Evolutionary conservation across 2,113 vertebrate genomes (phyloP), one percentile per base, ranked within the genome.

Genomic region (Craseonycteris thonglongyai): DNA sequence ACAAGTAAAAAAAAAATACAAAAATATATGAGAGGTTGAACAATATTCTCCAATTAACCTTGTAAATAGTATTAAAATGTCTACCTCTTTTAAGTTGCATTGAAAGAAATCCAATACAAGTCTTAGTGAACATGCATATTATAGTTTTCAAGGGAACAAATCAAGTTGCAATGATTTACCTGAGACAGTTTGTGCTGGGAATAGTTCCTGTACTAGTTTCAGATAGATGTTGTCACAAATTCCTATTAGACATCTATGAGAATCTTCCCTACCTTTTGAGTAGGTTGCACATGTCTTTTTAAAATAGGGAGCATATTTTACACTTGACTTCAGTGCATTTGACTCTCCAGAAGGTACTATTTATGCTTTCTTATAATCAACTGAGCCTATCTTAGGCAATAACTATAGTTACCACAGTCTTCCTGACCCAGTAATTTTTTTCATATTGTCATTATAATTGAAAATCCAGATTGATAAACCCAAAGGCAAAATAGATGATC

Each of bases 251-350:
- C 0, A 88, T 1, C 18, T 79, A n/a, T 95, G 82, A 97, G 88
- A 97, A 87, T 61, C 21, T 92, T 66, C 95, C 9, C 6, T 93
- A 65, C 7, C 0, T 65, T 92, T 93, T 91, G 6, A 15, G 18
- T 49, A 92, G 6, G 13, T 92, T 72, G 2, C 38, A 95, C 93
- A 84, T 12, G 45, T 96, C 90, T 97, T 93, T 97, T 96, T 75
- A 96, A 84, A 84, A 9, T 2, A 42, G 0, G 0, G 15, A 58
- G 40, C 21, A 82, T 63, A 81, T 45, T 71, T n/a, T 59, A 33
- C 2, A 75, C 75, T 92, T 93, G 8, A 82, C 54, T 21, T 49
- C 18, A 89, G 69, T 45, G 16, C 3, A 0, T 61, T 61, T 49
- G 51, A 95, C 88, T 11, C 19, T 14, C 11, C 16, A 3, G 9